phyloP scores from a whole-genome alignment of 2,888 invertebrate species.

The Pseudoips prasinana region DNA sequence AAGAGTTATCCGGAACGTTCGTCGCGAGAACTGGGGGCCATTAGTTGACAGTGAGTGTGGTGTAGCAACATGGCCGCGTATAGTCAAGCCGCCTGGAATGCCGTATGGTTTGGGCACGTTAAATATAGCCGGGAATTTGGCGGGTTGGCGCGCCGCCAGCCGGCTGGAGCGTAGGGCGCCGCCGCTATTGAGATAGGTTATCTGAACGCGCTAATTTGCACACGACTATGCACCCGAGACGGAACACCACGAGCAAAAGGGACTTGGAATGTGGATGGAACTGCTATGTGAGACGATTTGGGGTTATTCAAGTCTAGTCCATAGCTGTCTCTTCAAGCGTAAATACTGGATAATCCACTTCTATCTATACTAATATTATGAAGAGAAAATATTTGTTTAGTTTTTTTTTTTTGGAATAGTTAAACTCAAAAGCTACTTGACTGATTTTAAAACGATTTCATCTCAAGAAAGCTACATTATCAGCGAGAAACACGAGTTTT shows the following conservation, averaged over 20 bases:
- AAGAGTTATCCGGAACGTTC: constrained; percentile 6
- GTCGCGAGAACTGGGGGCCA: constrained; percentile 2
- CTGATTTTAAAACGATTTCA: too few species aligned
- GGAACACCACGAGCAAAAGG: neutral
- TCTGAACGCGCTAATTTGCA: constrained; percentile 21
- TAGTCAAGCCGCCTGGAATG: constrained; percentile 24
- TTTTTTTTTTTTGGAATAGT: too few species aligned
- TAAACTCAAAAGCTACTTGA: too few species aligned
- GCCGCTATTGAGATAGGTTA: constrained; percentile 32
- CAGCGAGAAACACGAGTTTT: too few species aligned
- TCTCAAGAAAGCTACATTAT: too few species aligned
- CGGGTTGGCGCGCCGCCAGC: constrained; percentile 31
- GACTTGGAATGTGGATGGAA: neutral
- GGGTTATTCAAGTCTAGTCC: too few species aligned
- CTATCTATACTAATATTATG: too few species aligned
- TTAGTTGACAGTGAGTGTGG: constrained; percentile 6
- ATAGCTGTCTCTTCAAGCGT: too few species aligned
- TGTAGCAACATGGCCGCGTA: constrained; percentile 12
- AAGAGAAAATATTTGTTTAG: too few species aligned
- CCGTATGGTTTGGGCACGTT: constrained; percentile 17
- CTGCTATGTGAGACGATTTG: too few species aligned
- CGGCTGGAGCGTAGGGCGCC: constrained; percentile 30
- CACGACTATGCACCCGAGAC: constrained; percentile 11
- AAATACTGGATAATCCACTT: too few species aligned
- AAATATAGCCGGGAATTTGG: constrained; percentile 24